These are phyloP conservation scores for Xestia ashworthii DNA, from an alignment of 2,888 invertebrate species.

Conservation along the genomic window DNA sequence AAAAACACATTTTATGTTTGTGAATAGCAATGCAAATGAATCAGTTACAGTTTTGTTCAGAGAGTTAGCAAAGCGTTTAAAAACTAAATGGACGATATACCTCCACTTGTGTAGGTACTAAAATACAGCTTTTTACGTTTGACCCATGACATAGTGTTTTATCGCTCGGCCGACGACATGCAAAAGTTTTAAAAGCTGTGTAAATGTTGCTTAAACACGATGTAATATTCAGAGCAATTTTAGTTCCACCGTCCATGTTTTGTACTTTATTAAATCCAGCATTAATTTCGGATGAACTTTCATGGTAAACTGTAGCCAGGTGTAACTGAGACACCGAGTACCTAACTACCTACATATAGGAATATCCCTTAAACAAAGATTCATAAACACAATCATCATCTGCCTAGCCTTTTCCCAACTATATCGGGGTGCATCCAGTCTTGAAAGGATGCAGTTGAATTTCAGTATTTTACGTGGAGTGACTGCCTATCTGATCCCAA, in stretches of 20 bases:
- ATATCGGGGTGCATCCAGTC: not conserved
- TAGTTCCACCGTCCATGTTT: not conserved
- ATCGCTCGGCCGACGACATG: conserved; percentile 13
- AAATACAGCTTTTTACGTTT: conserved; percentile 38
- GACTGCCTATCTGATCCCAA: not conserved
- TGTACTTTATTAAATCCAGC: not conserved
- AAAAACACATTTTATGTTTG: conserved; percentile 34
- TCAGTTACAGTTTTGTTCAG: conserved; percentile 19
- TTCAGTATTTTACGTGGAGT: not conserved
- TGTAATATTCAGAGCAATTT: conserved; percentile 36
- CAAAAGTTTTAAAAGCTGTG: conserved; percentile 46
- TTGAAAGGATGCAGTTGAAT: not conserved
- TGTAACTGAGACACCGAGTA: not conserved
- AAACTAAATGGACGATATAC: conserved; percentile 19
- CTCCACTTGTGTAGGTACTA: conserved; percentile 22
- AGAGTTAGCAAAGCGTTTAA: conserved; percentile 23
- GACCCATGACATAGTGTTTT: conserved; percentile 19
- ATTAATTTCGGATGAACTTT: not conserved
- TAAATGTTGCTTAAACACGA: conserved; percentile 21
- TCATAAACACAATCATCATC: not conserved
- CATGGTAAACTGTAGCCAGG: not conserved
- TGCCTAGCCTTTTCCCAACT: not conserved
- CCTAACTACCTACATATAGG: not conserved
- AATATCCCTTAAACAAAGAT: not conserved
- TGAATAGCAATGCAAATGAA: conserved; percentile 33